Conservation (phyloP, 2,888 invertebrate genomes). For the Tinea pellionella region DNA sequence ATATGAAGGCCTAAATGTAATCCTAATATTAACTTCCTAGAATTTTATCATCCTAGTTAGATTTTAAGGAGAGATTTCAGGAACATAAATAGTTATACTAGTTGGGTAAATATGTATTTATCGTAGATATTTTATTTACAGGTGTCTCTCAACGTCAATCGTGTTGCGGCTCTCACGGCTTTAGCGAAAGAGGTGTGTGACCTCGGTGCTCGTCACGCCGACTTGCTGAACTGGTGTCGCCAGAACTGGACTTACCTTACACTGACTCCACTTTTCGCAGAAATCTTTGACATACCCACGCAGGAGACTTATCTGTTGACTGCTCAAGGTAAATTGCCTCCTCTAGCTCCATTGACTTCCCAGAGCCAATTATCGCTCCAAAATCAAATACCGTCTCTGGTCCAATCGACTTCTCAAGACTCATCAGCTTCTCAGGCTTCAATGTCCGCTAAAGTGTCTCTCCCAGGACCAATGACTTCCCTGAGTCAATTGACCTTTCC, state of each 20-base stretch:
- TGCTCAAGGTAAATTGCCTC: constrained; percentile 60
- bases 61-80: no score
- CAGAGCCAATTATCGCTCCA: not conserved
- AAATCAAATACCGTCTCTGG: not conserved
- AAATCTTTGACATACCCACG: constrained; percentile 95
- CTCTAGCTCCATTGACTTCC: not conserved
- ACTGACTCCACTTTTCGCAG: constrained; percentile 93
- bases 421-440: no score
- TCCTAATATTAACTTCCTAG: constrained; percentile 48
- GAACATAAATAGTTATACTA: no score
- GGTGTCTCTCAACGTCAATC: not conserved
- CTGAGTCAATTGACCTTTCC: no score
- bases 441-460: no score
- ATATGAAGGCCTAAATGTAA: constrained; percentile 87
- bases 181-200: not conserved
- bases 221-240: constrained; percentile 91
- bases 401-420: no score
- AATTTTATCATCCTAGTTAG: not conserved
- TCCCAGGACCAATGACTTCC: no score
- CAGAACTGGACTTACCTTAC: constrained; percentile 86
- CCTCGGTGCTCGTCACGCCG: constrained; percentile 85
- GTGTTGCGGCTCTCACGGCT: not conserved
- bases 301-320: constrained; percentile 60
- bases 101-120: no score
- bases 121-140: not conserved